These are phyloP conservation scores for Apostichopus japonicus DNA, from an alignment of 35 echinoderm and acorn worm genomes.

Conservation along the genomic window DNA sequence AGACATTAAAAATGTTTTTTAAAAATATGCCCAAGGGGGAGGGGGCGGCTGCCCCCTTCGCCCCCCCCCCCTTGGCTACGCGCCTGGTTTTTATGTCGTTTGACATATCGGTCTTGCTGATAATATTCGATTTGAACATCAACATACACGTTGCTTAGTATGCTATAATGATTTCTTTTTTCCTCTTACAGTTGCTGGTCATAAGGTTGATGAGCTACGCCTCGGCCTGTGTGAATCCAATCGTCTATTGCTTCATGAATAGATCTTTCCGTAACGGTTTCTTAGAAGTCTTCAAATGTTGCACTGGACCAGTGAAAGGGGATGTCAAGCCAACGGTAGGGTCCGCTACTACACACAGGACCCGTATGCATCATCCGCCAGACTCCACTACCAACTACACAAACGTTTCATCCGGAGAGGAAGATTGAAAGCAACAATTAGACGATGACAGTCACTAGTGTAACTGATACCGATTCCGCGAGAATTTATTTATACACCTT, in stretches of 20 bases:
- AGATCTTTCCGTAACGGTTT: constrained; percentile 97
- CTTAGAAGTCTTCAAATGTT: constrained; percentile 89
- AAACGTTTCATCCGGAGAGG: constrained; percentile 76
- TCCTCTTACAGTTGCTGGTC: constrained; percentile 45
- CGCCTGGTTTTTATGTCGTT: no score
- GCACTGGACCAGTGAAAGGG: constrained; percentile 10
- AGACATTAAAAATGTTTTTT: no score
- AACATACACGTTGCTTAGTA: background rate
- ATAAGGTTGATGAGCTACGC: constrained; percentile 78
- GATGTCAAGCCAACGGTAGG: constrained; percentile 48
- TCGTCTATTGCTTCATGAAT: constrained; percentile 99
- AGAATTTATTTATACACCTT: no score
- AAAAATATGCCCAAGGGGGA: no score
- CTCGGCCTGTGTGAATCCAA: constrained; percentile 92
- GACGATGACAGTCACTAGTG: no score
- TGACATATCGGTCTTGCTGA: no score
- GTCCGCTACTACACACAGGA: constrained; percentile 49
- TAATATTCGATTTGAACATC: no score
- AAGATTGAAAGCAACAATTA: constrained; percentile 2
- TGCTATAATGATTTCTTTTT: background rate
- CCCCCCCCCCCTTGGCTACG: no score
- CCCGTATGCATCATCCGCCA: constrained; percentile 50
- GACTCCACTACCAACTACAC: constrained; percentile 73
- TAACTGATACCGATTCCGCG: no score
- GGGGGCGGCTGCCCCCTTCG: no score